Evolutionary conservation across 2,888 invertebrate genomes (phyloP), one percentile per base, ranked within the genome.

Genomic region (Pterostichus niger): DNA sequence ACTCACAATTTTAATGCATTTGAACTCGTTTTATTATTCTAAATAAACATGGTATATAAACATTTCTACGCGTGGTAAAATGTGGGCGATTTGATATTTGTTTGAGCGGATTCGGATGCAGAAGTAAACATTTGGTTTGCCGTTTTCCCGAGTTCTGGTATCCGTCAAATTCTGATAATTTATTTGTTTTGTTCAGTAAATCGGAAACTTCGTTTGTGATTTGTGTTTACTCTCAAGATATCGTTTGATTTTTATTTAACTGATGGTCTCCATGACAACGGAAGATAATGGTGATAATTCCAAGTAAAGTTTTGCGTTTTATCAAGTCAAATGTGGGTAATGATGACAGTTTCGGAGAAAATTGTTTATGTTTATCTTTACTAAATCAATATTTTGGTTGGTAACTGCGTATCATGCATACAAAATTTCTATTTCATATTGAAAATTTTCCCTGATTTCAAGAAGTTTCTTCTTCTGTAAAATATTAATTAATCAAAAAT

Each of bases 281-380:
- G 31, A 17, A 59, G 31, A 59, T 59, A 59, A 59, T 59, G 59
- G 10, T 59, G 31, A 31, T 31, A 59, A 59, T 59, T 59, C 59
- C 59, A 24, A 59, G 59, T 10, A 40, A 24, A 24, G 11, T 59
- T 59, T 59, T 24, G 59, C 59, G 31, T 17, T 59, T 59, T 59
- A 59, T 59, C 59, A 24, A 59, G 31, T 59, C 31, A 59, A 59
- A 59, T 59, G 31, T 59, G 5, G 31, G 59, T 59, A 59, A 17
- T 59, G 59, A 24, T 59, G 59, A 59, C 59, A 59, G 15, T 59
- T 59, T 59, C 59, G 24, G 31, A 31, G 59, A 59, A 59, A 59
- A 59, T 17, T 31, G 24, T 11, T 10, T 17, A 6, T 31, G 11
- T 24, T 59, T 59, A 59, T 59, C 59, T 17, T 11, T 59, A 24